phyloP scores from a whole-genome alignment of 2,797 vertebrate genomes.

The Cuculus canorus region DNA sequence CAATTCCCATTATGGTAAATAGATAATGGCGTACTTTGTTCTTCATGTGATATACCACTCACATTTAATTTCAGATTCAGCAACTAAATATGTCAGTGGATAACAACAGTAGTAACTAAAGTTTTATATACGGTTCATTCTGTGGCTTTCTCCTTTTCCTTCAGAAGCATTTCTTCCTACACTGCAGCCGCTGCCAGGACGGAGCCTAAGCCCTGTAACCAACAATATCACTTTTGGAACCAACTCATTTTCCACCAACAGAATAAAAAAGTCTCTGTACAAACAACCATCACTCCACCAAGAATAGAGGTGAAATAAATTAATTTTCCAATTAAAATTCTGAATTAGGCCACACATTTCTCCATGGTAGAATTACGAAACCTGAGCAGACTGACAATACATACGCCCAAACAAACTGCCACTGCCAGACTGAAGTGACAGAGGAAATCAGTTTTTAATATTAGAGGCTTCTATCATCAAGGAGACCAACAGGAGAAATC shows the following conservation, averaged over 20 bases:
- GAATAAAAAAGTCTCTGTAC: rapidly evolving
- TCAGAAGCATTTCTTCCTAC: not conserved
- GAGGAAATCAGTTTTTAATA: not conserved
- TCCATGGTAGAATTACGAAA: not conserved
- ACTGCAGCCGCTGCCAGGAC: not conserved
- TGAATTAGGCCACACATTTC: not conserved
- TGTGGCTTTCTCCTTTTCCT: not conserved
- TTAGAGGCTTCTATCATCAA: not conserved
- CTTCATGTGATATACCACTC: not conserved
- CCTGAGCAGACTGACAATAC: not conserved
- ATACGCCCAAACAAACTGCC: not conserved
- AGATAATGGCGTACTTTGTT: not conserved
- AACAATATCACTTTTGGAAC: not conserved
- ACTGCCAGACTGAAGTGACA: not conserved
- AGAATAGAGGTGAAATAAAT: not conserved
- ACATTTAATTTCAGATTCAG: not conserved
- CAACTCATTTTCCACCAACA: not conserved
- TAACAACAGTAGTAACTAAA: not conserved
- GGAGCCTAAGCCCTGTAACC: not conserved
- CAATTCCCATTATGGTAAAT: not conserved
- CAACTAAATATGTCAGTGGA: not conserved
- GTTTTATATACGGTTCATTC: not conserved
- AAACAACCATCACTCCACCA: not conserved
- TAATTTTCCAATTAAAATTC: not conserved
- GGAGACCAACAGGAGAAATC: not conserved